These are phyloP conservation scores for Nestor notabilis DNA, from an alignment of 2,113 vertebrate genomes.

Conservation along the genomic window DNA sequence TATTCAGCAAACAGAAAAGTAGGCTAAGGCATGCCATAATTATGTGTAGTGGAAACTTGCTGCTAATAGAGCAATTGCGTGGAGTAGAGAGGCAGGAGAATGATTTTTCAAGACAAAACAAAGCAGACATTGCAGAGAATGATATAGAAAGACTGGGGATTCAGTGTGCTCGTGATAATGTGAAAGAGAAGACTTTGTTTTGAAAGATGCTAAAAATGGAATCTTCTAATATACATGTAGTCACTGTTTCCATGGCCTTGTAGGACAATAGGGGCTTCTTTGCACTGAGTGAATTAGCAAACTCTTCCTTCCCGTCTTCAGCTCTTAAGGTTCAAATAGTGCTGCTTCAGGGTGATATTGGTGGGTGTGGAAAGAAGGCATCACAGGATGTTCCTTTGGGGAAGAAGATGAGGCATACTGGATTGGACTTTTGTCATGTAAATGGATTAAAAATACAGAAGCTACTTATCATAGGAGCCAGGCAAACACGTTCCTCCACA, in stretches of 20 bases:
- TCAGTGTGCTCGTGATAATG: conserved; percentile 51
- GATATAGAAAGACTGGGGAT: conserved; percentile 46
- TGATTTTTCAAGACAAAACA: conserved; percentile 65
- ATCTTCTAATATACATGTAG: conserved; percentile 62
- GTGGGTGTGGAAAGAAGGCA: conserved; percentile 48
- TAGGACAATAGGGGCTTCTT: conserved; percentile 61
- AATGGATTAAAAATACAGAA: conserved; percentile 48
- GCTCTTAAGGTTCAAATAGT: background rate
- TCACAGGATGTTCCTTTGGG: conserved; percentile 48
- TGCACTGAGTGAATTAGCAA: conserved; percentile 29
- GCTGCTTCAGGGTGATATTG: conserved; percentile 21
- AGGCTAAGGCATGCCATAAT: conserved; percentile 76
- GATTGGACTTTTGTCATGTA: conserved; percentile 63
- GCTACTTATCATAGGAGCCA: conserved; percentile 27
- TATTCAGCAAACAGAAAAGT: conserved; percentile 78
- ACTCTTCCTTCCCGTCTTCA: conserved; percentile 20
- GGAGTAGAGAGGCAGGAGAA: conserved; percentile 53
- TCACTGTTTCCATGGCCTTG: conserved; percentile 60
- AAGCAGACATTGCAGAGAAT: conserved; percentile 66
- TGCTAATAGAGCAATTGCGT: conserved; percentile 60
- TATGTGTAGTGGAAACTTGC: conserved; percentile 75
- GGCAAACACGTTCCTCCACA: background rate
- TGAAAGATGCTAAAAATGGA: conserved; percentile 67
- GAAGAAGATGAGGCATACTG: conserved; percentile 48
- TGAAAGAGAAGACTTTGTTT: conserved; percentile 58